These are phyloP conservation scores for Setipinna tenuifilis DNA, from an alignment of 2,797 vertebrate species.

Conservation along the genomic window DNA sequence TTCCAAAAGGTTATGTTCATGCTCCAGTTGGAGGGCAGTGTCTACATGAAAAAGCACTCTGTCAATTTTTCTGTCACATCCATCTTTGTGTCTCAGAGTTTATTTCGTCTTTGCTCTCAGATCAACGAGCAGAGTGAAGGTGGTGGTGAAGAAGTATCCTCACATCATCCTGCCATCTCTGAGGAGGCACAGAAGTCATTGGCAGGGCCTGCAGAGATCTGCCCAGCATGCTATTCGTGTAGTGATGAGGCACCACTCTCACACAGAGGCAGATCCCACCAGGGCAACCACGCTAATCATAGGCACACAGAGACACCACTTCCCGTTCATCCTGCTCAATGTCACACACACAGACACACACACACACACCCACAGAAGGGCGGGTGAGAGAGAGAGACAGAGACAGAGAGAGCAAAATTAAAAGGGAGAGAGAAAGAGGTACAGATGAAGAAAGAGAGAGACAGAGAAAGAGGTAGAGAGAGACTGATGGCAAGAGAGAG, in stretches of 20 bases:
- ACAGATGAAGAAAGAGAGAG: no score
- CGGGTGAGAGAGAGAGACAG: not conserved
- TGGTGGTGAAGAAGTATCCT: not conserved
- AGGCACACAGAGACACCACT: slow-evolving; percentile 26
- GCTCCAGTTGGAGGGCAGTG: not conserved
- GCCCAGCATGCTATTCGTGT: not conserved
- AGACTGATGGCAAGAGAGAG: no score
- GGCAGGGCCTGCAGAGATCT: not conserved
- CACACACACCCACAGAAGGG: slow-evolving; percentile 25
- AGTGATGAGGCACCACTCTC: not conserved
- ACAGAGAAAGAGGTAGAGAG: no score
- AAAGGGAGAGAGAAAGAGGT: not conserved
- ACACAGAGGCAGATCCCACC: not conserved
- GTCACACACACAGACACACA: slow-evolving; percentile 15
- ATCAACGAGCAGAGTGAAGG: not conserved
- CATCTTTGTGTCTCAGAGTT: not conserved
- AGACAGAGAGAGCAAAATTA: slow-evolving; percentile 9
- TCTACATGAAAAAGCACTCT: not conserved
- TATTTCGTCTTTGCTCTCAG: not conserved
- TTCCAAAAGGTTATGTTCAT: slow-evolving; percentile 5
- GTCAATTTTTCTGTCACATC: no score
- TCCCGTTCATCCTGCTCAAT: slow-evolving; percentile 33
- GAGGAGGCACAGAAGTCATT: not conserved
- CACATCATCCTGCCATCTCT: slow-evolving; percentile 22
- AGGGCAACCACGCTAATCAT: slow-evolving; percentile 28